Evolutionary conservation across 1,140 invertebrate species (phyloP), one percentile per base, ranked within the genome.

Genomic region (Diabrotica virgifera): DNA sequence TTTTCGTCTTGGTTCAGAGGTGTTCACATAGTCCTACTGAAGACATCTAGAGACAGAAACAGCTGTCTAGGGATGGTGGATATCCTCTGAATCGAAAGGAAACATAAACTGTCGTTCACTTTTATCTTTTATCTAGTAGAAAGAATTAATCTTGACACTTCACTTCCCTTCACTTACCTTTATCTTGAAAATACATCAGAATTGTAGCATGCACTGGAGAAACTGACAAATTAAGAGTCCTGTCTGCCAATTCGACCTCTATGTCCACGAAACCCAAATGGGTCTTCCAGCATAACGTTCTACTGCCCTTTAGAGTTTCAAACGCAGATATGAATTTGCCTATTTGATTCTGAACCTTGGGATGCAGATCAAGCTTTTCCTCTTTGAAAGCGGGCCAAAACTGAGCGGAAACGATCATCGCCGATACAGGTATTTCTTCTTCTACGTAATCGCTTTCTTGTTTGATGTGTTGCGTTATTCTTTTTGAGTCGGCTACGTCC

Each of bases 341-440:
- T 61, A 98, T 85, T 73, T 93, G 89, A 65, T 89, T 83, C 74
- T 92, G 88, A 38, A 98, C 87, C 71, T 88, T 82, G 35, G 86
- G 82, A 5, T 95, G 95, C 40, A 99, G 77, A 72, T 95, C 90
- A 6, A 99, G 81, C 70, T 90, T 94, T 81, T 98, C 95, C 77
- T 97, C 95, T 77, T 97, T 94, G 66, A 98, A 95, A 13, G 91
- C 86, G 0, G 97, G 97, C 97, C 97, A 99, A 83, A 98, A 99
- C 76, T 99, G 95, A n/a, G 94, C 93, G 0, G 96, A 99, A 8
- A 99, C 81, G 66, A 99, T 95, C 75, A 98, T 87, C 2, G 93
- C 90, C 35, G 88, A 90, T 7, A 91, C 85, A 36, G 86, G 84
- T 72, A 95, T 88, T 51, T 87, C 82, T n/a, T 82, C 77, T 14